Conservation (phyloP, 2,888 invertebrate species). For the Nomada fabriciana region DNA sequence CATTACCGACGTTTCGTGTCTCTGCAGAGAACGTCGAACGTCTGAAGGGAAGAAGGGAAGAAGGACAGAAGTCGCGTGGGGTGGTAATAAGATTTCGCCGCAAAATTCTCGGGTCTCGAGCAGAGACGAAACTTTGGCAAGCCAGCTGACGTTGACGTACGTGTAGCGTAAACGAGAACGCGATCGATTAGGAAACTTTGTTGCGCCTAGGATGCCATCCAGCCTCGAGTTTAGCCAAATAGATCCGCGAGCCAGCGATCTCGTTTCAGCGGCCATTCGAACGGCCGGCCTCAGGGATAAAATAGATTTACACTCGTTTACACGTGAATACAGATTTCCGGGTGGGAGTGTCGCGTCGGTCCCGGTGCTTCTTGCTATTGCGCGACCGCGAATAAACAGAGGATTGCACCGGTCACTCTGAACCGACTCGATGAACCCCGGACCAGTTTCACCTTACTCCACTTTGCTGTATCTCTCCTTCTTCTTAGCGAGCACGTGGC, state of each 20-base stretch:
- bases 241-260: slow-evolving; percentile 9
- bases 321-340: no score
- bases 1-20: slow-evolving; percentile 32
- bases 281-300: no score
- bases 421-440: no score
- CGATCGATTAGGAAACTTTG: slow-evolving; percentile 71
- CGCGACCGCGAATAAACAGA: no score
- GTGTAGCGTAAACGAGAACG: slow-evolving; percentile 64
- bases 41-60: slow-evolving; percentile 20
- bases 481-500: slow-evolving; percentile 27
- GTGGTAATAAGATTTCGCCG: slow-evolving; percentile 36
- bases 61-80: slow-evolving; percentile 18
- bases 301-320: no score
- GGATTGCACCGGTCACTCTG: no score
- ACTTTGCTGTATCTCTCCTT: slow-evolving; percentile 32
- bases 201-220: slow-evolving; percentile 49
- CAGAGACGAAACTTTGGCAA: slow-evolving; percentile 41
- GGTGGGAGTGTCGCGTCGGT: no score
- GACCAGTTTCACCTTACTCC: no score
- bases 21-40: background rate
- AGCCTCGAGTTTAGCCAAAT: slow-evolving; percentile 33
- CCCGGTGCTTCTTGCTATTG: no score
- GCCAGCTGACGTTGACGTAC: slow-evolving; percentile 62
- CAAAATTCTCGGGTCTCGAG: slow-evolving; percentile 24
- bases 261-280: no score